phyloP scores from a whole-genome alignment of 92 coral and sea anemone genomes.

The Palythoa caribaeorum region DNA sequence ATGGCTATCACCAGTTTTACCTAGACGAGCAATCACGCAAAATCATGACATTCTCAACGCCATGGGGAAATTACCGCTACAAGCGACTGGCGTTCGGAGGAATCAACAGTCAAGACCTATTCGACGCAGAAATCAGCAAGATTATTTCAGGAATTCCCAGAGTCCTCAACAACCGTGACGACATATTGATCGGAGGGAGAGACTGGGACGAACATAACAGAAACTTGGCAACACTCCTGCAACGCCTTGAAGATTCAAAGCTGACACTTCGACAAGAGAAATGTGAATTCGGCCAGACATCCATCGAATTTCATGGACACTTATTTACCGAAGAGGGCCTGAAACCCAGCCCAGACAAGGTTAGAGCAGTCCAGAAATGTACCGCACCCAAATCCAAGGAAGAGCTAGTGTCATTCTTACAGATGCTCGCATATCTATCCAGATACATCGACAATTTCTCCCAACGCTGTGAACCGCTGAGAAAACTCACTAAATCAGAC shows the following conservation, averaged over 20 bases:
- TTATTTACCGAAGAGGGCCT: constrained; percentile 65
- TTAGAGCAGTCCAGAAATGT: constrained; percentile 53
- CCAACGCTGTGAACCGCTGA: constrained; percentile 58
- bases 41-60: constrained; percentile 60
- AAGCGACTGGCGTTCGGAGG: constrained; percentile 60
- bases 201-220: constrained; percentile 60
- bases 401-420: constrained; percentile 53
- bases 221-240: constrained; percentile 45
- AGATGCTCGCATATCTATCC: constrained; percentile 56
- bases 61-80: constrained; percentile 72
- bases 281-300: constrained; percentile 60
- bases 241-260: constrained; percentile 55
- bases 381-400: constrained; percentile 58
- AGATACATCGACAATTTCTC: constrained; percentile 29
- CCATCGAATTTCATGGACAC: constrained; percentile 73
- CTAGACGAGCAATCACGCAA: constrained; percentile 51
- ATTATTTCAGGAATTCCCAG: constrained; percentile 63
- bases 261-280: constrained; percentile 59
- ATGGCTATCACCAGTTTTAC: constrained; percentile 52
- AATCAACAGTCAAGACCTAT: constrained; percentile 55
- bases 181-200: constrained; percentile 64
- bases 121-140: constrained; percentile 49
- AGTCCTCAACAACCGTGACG: constrained; percentile 69
- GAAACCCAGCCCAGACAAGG: constrained; percentile 62
- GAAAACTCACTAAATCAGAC: constrained; percentile 42